Percentiles rank a stretch among this genome's conserved stretches.
Conservation (phyloP, 2,113 vertebrate genomes). For the Echinops telfairi region DNA sequence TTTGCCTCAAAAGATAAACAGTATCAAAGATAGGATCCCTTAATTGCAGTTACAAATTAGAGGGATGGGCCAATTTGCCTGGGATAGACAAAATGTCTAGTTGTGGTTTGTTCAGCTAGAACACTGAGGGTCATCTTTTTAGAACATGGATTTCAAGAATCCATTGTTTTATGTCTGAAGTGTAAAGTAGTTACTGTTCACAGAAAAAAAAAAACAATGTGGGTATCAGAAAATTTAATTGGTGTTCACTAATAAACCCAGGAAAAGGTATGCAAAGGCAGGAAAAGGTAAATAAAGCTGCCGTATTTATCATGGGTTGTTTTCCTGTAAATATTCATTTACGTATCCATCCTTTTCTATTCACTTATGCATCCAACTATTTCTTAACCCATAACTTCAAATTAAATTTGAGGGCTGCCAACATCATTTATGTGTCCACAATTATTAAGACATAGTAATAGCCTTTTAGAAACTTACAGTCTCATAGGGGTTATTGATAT, state of each 20-base stretch:
- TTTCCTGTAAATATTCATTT: background rate
- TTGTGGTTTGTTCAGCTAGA: background rate
- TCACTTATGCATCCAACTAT: background rate
- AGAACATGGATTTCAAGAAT: background rate
- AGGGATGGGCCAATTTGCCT: background rate
- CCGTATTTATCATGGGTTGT: background rate
- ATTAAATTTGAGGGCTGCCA: background rate
- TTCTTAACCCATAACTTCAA: background rate
- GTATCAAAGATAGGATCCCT: background rate
- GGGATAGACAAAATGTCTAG: background rate
- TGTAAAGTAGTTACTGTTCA: background rate
- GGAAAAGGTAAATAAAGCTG: background rate
- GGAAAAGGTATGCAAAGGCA: background rate
- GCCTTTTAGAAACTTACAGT: conserved; percentile 1
- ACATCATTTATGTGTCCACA: background rate
- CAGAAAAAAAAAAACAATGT: no score
- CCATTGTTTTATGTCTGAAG: background rate
- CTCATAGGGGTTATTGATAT: background rate
- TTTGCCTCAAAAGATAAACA: background rate
- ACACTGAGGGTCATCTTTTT: background rate
- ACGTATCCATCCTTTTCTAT: background rate
- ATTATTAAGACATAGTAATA: background rate
- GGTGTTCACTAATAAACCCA: background rate
- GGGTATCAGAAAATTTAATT: no score
- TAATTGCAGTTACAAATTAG: background rate